phyloP scores from a whole-genome alignment of 92 coral and sea anemone species.

The Siderastrea siderea region DNA sequence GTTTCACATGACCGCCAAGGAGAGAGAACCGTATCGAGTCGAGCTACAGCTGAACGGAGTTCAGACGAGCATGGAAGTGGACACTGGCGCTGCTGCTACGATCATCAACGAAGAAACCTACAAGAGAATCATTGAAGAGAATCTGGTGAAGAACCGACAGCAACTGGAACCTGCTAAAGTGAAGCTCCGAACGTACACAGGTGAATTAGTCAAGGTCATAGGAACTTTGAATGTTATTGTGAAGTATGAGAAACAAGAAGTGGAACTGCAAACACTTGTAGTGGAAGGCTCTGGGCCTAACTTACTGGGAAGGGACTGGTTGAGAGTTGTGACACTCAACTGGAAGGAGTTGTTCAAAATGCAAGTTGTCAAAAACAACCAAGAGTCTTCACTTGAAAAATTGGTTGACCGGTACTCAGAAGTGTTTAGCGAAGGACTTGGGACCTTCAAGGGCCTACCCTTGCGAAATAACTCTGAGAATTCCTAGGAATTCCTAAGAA shows the following conservation, averaged over 20 bases:
- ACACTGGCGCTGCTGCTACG: conserved; percentile 22
- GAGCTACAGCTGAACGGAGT: conserved; percentile 22
- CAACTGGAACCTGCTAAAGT: conserved; percentile 8
- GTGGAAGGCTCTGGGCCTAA: conserved; percentile 63
- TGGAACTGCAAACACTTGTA: conserved; percentile 25
- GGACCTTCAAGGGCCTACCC: conserved; percentile 42
- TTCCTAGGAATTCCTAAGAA: too few relatives aligned
- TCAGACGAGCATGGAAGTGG: conserved; percentile 10
- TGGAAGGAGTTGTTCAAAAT: conserved; percentile 23
- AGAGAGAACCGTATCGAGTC: conserved; percentile 25
- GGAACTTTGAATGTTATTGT: conserved; percentile 55
- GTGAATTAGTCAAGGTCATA: conserved; percentile 54
- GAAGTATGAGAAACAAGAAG: conserved; percentile 19
- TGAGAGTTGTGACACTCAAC: conserved; percentile 28
- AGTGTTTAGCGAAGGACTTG: conserved; percentile 41
- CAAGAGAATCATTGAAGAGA: conserved; percentile 1
- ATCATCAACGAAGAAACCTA: conserved; percentile 26
- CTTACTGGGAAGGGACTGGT: conserved; percentile 74
- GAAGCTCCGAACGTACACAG: conserved; percentile 65
- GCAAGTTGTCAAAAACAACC: not conserved
- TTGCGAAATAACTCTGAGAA: too few relatives aligned
- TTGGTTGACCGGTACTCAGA: conserved; percentile 21
- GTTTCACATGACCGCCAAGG: conserved; percentile 4
- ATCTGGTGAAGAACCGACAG: not conserved
- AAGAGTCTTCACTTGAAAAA: conserved; percentile 46